Base-by-base conservation (phyloP, 2,113 vertebrate genomes). In the Turdus rufiventris region DNA sequence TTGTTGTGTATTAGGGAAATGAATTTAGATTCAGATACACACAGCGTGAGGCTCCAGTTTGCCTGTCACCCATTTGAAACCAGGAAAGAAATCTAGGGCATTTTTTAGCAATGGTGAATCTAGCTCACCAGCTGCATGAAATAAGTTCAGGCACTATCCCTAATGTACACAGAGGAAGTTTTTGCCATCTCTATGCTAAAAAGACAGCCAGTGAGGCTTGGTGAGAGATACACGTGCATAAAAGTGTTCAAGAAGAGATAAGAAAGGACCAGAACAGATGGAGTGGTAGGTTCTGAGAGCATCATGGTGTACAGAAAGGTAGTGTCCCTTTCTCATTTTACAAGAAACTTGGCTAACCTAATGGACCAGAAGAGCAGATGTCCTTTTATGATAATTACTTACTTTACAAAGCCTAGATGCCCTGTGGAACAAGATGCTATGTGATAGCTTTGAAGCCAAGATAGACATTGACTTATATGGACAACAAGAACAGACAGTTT, bases 141-240 rank as follows among this genome's bases (percentile, higher is more conserved):
- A 3, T 56, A 50, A 50, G 23, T 36, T 29, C 38, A 57, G 12
- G 28, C 78, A 8, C 21, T 38, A 4, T 54, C 7, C 24, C 15
- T 63, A 17, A 72, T 23, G 18, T 18, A 62, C 33, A 31, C 5
- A 45, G 38, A 16, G 51, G 12, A 79, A 50, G 34, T 62, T 91
- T 77, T 85, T 12, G 5, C 79, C 10, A 24, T 21, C 33, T 31
- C 13, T 33, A 48, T 4, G 4, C 9, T 34, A 21, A 47, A 89
- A 91, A 73, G 15, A 17, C 18, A 25, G 5, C 5, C 4, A 24
- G 10, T 65, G 28, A 54, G 14, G 25, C 12, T 81, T 47, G 7
- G 7, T 58, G 68, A 67, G 80, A 24, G 14, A 23, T 29, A 4
- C 0, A 5, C 0, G 1, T 10, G 3, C 12, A 8, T 10, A 14